Percentiles rank a stretch among this genome's conserved stretches.
These are phyloP conservation scores for Amaurobius ferox DNA, from an alignment of 2,888 invertebrate species.

Conservation along the genomic window DNA sequence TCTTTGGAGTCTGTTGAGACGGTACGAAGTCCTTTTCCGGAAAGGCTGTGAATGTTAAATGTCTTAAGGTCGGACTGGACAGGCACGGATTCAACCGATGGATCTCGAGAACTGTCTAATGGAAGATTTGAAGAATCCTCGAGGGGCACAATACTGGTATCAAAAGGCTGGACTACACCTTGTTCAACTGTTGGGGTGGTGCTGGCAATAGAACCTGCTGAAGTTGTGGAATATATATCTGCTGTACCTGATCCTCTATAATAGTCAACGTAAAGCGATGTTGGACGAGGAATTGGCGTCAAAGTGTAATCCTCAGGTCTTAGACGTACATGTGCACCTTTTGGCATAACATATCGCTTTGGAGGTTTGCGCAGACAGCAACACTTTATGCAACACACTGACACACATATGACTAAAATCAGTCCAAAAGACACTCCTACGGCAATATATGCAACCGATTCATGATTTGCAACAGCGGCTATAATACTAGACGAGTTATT, in stretches of 20 bases:
- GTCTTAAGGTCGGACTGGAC: conserved; percentile 57
- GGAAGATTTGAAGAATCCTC: conserved; percentile 68
- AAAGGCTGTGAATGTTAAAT: conserved; percentile 44
- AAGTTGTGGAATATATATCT: conserved; percentile 69
- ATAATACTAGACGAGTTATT: conserved; percentile 39
- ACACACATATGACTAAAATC: conserved; percentile 68
- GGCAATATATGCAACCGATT: conserved; percentile 72
- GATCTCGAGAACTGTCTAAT: conserved; percentile 43
- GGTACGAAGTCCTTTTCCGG: conserved; percentile 35
- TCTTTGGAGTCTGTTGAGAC: conserved; percentile 54
- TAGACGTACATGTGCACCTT: conserved; percentile 63
- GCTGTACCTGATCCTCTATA: conserved; percentile 60
- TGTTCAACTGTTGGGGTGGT: conserved; percentile 53
- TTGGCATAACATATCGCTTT: conserved; percentile 39
- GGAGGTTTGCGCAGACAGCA: conserved; percentile 60
- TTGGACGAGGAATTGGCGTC: conserved; percentile 73
- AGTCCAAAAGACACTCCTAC: conserved; percentile 72
- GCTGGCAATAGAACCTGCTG: conserved; percentile 67
- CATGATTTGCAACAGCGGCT: conserved; percentile 53
- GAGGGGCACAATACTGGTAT: conserved; percentile 74
- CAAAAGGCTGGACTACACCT: conserved; percentile 73
- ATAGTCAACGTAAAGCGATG: conserved; percentile 73
- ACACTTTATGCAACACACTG: conserved; percentile 71
- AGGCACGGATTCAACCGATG: conserved; percentile 57
- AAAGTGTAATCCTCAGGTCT: conserved; percentile 74